phyloP scores from a whole-genome alignment of 2,797 vertebrate genomes.

The Pelochelys cantorii region DNA sequence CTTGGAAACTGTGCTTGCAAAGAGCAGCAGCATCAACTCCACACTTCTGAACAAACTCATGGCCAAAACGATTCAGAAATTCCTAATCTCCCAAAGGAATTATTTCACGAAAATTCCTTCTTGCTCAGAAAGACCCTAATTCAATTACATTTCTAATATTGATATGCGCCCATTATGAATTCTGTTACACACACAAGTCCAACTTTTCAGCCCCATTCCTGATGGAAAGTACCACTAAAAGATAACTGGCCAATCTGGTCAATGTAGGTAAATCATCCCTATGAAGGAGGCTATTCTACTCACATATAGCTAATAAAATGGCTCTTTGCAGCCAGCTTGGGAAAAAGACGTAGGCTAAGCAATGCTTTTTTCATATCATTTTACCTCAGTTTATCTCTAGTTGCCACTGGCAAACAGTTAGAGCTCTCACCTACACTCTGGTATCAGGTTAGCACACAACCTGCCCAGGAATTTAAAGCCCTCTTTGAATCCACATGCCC shows the following conservation, averaged over 20 bases:
- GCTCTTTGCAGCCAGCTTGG: not conserved
- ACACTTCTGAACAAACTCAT: not conserved
- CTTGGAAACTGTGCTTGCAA: not conserved
- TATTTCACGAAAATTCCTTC: not conserved
- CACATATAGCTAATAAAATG: not conserved
- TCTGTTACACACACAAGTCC: not conserved
- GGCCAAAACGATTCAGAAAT: not conserved
- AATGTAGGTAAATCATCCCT: rapidly evolving
- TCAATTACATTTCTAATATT: not conserved
- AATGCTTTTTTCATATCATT: not conserved
- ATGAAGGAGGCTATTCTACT: rapidly evolving
- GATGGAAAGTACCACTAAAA: not conserved
- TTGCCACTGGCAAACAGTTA: not conserved
- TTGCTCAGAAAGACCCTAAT: not conserved
- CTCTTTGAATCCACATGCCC: not conserved
- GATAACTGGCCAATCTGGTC: not conserved
- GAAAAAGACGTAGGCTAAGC: not conserved
- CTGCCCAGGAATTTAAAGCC: not conserved
- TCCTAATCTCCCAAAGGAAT: not conserved
- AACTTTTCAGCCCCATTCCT: not conserved
- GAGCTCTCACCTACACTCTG: not conserved
- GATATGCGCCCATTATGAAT: not conserved
- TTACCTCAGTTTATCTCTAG: not conserved
- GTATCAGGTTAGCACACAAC: not conserved
- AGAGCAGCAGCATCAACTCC: not conserved